Conservation (phyloP, 1,140 invertebrate species). For the Ruditapes philippinarum region DNA sequence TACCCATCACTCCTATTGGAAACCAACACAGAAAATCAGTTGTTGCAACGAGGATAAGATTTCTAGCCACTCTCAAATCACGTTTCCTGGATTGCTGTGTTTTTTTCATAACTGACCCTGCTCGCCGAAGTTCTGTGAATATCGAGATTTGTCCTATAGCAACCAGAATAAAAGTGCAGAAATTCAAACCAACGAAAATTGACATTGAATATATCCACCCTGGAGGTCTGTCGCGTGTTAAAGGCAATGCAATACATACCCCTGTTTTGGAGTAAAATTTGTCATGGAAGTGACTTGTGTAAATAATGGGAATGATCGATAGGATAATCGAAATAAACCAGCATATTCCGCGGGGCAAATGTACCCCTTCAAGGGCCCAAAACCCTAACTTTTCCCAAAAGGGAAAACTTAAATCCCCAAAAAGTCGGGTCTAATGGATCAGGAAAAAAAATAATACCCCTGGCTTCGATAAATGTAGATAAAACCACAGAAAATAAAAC, state of each 20-base stretch:
- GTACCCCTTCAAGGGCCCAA: neutral
- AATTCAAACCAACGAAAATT: slow-evolving; percentile 44
- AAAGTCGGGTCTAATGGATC: slow-evolving; percentile 3
- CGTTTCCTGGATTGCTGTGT: neutral
- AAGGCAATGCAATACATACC: slow-evolving; percentile 26
- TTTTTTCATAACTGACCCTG: neutral
- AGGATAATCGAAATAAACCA: neutral
- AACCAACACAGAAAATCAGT: slow-evolving; percentile 74
- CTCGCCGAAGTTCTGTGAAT: slow-evolving; percentile 33
- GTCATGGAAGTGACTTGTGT: neutral
- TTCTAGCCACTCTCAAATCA: slow-evolving; percentile 59
- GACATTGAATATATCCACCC: slow-evolving; percentile 29
- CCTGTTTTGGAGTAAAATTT: slow-evolving; percentile 15
- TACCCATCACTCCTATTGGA: slow-evolving; percentile 72
- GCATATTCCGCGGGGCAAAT: neutral
- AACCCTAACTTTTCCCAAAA: neutral
- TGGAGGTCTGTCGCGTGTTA: neutral
- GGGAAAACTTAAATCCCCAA: slow-evolving; percentile 10
- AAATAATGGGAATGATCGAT: neutral
- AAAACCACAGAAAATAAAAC: neutral
- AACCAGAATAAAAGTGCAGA: slow-evolving; percentile 67
- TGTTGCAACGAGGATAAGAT: slow-evolving; percentile 57
- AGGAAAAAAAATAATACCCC: neutral
- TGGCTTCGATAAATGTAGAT: neutral
- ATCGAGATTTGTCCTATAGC: slow-evolving; percentile 67